phyloP scores from a whole-genome alignment of 2,113 vertebrate genomes.

The Indri indri region DNA sequence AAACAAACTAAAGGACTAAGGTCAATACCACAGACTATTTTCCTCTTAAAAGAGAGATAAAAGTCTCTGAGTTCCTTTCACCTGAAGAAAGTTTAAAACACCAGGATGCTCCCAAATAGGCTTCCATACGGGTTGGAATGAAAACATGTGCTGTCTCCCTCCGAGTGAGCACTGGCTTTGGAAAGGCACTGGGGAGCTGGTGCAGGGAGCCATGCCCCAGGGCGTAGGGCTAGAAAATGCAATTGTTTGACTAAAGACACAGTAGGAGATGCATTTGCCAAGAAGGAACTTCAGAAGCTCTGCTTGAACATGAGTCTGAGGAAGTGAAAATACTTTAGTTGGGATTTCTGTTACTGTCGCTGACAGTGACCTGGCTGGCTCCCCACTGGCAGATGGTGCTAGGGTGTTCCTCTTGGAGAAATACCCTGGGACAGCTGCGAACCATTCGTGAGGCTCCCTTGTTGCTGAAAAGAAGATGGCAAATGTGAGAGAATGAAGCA shows the following conservation, averaged over 20 bases:
- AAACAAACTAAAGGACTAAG: conserved; percentile 34
- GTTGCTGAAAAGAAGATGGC: conserved; percentile 59
- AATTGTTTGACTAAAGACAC: conserved; percentile 40
- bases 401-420: conserved; percentile 77
- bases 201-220: background rate
- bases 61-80: background rate
- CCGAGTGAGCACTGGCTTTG: background rate
- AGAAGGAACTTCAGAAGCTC: conserved; percentile 58
- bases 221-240: conserved; percentile 8
- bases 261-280: conserved; percentile 43
- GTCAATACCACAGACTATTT: background rate
- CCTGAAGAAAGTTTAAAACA: background rate
- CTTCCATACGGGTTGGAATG: background rate
- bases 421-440: conserved; percentile 70
- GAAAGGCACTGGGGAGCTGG: conserved; percentile 4
- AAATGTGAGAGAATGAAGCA: background rate
- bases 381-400: conserved; percentile 70
- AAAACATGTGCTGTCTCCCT: background rate
- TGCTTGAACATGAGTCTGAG: conserved; percentile 61
- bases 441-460: conserved; percentile 62
- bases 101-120: background rate
- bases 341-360: conserved; percentile 73
- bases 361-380: conserved; percentile 67
- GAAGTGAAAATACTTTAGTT: conserved; percentile 47
- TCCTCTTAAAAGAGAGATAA: background rate